Evolutionary conservation across 1,140 invertebrate genomes (phyloP).

Genomic region (Nylanderia fulva): DNA sequence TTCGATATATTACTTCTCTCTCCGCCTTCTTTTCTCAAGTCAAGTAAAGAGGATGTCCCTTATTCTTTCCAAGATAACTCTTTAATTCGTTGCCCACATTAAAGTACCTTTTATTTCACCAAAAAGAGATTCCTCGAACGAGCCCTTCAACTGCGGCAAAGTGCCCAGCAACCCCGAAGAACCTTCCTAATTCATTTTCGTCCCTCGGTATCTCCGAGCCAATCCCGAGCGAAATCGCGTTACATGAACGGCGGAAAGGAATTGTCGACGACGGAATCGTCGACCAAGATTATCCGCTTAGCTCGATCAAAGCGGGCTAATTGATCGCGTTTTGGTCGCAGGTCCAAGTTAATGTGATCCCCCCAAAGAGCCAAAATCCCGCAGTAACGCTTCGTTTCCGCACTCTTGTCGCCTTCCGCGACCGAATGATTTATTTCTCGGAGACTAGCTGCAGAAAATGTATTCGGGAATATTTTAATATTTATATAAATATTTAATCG

Average conservation of each 20-base stretch:
- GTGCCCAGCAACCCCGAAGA: conserved; percentile 28
- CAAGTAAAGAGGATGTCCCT: conserved; percentile 15
- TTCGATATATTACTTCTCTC: conserved; percentile 9
- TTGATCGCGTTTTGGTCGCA: conserved; percentile 66
- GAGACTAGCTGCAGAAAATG: neutral
- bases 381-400: conserved; percentile 14
- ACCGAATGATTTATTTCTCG: conserved; percentile 29
- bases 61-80: conserved; percentile 47
- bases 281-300: conserved; percentile 66
- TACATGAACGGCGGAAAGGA: conserved; percentile 61
- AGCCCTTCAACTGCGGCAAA: conserved; percentile 32
- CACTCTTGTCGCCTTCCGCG: neutral
- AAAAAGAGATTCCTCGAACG: conserved; percentile 33
- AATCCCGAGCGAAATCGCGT: conserved; percentile 63
- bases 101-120: conserved; percentile 45
- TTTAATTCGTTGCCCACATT: conserved; percentile 38
- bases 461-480: conserved; percentile 3
- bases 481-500: neutral
- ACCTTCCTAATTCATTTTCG: conserved; percentile 70
- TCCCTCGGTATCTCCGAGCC: conserved; percentile 41
- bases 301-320: conserved; percentile 65
- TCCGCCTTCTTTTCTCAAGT: neutral
- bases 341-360: conserved; percentile 40
- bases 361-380: conserved; percentile 21
- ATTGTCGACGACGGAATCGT: conserved; percentile 59